These are phyloP conservation scores for Tenualosa thibaudeaui DNA, from an alignment of 2,797 vertebrate species.

Conservation along the genomic window DNA sequence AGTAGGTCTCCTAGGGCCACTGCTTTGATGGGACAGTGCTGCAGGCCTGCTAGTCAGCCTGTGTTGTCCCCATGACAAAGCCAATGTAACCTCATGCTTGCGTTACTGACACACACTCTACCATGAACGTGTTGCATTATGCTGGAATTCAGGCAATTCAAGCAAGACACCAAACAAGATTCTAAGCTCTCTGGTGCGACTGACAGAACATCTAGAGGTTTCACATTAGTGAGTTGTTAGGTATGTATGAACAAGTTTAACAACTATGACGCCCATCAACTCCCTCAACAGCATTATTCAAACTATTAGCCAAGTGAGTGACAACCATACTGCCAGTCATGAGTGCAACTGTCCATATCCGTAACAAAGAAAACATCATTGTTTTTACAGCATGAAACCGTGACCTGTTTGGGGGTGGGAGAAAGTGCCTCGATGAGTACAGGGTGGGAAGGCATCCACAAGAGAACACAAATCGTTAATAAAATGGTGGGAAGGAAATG, in stretches of 20 bases:
- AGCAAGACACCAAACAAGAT: not conserved
- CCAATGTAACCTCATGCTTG: not conserved
- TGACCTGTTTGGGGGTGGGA: slow-evolving; percentile 16
- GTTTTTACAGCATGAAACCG: slow-evolving; percentile 7
- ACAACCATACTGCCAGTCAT: not conserved
- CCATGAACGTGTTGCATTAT: not conserved
- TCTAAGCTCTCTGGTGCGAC: too few species aligned
- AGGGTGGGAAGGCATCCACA: not conserved
- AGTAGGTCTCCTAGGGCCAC: not conserved
- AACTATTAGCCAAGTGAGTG: not conserved
- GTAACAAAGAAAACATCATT: not conserved
- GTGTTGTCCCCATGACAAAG: not conserved
- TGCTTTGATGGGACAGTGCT: not conserved
- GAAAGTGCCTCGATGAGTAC: not conserved
- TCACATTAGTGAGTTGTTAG: not conserved
- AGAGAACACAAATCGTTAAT: slow-evolving; percentile 13
- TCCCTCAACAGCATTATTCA: not conserved
- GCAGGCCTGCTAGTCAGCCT: not conserved
- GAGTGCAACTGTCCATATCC: not conserved
- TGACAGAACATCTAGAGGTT: not conserved
- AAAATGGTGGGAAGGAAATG: not conserved
- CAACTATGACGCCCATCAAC: not conserved
- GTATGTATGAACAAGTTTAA: not conserved
- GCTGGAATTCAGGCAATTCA: not conserved
- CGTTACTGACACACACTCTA: not conserved